Conservation (phyloP, 2,797 vertebrate genomes). For the Clamator glandarius region DNA sequence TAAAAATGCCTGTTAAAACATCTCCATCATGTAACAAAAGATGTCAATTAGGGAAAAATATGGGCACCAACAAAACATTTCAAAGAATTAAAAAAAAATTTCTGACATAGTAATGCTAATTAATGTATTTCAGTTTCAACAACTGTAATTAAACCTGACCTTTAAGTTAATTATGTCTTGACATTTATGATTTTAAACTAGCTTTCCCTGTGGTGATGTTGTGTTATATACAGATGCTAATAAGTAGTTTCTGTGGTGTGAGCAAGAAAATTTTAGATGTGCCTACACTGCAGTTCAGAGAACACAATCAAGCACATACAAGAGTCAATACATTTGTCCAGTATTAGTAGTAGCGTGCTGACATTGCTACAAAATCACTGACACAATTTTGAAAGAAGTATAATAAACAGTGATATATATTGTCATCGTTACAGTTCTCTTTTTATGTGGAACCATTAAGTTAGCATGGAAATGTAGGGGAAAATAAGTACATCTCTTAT, state of each 20-base stretch:
- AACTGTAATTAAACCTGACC: conserved; percentile 85
- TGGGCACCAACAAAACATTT: conserved; percentile 68
- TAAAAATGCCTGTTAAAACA: neutral
- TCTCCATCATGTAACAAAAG: conserved; percentile 53
- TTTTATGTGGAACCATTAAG: neutral
- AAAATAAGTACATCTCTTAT: neutral
- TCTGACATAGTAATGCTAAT: conserved; percentile 74
- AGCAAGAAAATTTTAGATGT: conserved; percentile 56
- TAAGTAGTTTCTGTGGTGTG: conserved; percentile 69
- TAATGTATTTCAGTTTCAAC: conserved; percentile 80
- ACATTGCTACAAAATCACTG: conserved; percentile 21
- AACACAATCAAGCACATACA: neutral
- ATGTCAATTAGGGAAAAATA: conserved; percentile 53
- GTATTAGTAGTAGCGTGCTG: neutral
- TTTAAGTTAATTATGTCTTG: conserved; percentile 84
- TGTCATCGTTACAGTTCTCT: neutral
- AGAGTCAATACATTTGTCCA: neutral
- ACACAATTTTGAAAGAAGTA: conserved; percentile 27
- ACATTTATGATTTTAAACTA: conserved; percentile 82
- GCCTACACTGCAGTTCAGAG: conserved; percentile 33
- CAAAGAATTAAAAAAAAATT: conserved; percentile 73
- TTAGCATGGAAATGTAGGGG: neutral
- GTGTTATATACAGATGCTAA: conserved; percentile 72
- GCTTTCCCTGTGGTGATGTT: conserved; percentile 74
- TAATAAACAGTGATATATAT: neutral